These are phyloP conservation scores for Drosophila macrospina DNA, from an alignment of 2,888 invertebrate species.

Conservation along the genomic window DNA sequence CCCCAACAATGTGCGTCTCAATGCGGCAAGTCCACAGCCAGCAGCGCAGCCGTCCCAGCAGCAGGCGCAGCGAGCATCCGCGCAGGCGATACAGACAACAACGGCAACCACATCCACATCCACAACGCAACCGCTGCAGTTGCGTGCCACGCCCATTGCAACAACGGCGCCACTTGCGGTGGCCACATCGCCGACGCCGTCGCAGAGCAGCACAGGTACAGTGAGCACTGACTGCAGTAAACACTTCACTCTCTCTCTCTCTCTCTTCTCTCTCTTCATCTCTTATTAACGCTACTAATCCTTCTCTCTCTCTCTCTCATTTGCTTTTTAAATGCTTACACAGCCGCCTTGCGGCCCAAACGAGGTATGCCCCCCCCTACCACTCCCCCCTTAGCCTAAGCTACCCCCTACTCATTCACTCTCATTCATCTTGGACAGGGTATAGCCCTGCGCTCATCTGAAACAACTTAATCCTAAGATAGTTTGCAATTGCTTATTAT, in stretches of 20 bases:
- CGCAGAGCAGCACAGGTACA: conserved; percentile 87
- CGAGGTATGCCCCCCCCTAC: conserved; percentile 57
- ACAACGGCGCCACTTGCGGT: conserved; percentile 66
- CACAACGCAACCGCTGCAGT: conserved; percentile 41
- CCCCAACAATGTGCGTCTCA: conserved; percentile 38
- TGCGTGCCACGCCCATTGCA: conserved; percentile 52
- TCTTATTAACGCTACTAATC: neutral
- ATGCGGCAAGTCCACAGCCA: conserved; percentile 55
- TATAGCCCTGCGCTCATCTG: no score
- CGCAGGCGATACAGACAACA: conserved; percentile 2
- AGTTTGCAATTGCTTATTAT: no score
- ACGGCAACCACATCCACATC: conserved; percentile 14
- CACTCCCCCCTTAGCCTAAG: neutral
- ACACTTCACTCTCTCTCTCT: neutral
- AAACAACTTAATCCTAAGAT: no score
- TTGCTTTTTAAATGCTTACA: conserved; percentile 49
- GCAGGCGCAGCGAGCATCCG: conserved; percentile 6
- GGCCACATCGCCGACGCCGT: conserved; percentile 89
- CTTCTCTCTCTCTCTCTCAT: conserved; percentile 8
- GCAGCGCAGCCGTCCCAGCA: conserved; percentile 4
- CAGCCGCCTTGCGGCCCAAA: conserved; percentile 70
- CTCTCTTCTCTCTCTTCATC: neutral
- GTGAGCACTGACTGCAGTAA: neutral
- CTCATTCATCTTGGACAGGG: no score
- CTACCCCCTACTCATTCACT: neutral